Base-by-base conservation (phyloP, 2,888 invertebrate genomes). In the Cryptops parisi region DNA sequence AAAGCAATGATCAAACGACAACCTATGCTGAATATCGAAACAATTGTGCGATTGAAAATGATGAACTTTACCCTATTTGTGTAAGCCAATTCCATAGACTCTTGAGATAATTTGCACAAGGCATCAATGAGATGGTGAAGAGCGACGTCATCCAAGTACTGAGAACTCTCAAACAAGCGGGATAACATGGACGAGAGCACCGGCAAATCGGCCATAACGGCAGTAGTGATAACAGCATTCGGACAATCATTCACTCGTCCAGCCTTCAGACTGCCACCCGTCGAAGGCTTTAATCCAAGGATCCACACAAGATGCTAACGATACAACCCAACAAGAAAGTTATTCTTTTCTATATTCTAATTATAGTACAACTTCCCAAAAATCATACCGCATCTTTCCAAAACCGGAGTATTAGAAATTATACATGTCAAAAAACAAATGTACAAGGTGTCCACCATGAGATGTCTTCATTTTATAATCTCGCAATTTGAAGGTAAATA, bases 51-150 rank as follows among this genome's bases (percentile, higher is more conserved):
- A 15, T 9, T 9, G 15, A 15, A 33, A 33, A 33, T 6, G 33
- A 33, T 9, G 15, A 33, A 17, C 62, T 74, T 71, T 69, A 86
- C 86, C 67, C 91, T 77, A 68, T 94, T 96, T 9, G 89, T 85
- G 69, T 90, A 93, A 0, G 94, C 94, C 54, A 94, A 72, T 64
- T 96, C 94, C 91, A 96, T 93, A 23, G 94, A 90, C 69, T 98
- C 97, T 58, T 89, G 84, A 1, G 93, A 93, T 21, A 97, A 74
- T 70, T 94, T 93, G 66, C 94, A 94, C 1, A 98, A 74, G 0
- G 96, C 96, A 67, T 96, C 93, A 52, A 98, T 91, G 33, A 98
- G 75, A 68, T 96, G 93, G 70, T 96, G 93, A 3, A 97, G 71
- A 1, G 94, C 90, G 2, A 88, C 89, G 67, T 96, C 93, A 68